These are phyloP conservation scores for Leptestheria dahalacensis DNA, from an alignment of 1,140 invertebrate species.

Conservation along the genomic window DNA sequence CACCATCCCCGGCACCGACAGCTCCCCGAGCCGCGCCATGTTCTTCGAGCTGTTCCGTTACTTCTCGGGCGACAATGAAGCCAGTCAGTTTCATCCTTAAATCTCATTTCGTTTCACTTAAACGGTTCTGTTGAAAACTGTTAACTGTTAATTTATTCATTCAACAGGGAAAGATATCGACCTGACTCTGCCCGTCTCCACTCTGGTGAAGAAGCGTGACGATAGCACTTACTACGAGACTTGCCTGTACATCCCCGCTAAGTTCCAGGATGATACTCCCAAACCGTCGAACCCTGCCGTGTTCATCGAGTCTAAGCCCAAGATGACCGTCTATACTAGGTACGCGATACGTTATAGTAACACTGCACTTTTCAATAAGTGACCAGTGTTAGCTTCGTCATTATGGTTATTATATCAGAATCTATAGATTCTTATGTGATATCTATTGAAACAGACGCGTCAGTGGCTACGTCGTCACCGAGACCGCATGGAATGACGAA, in stretches of 20 bases:
- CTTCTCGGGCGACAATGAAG: slow-evolving; percentile 20
- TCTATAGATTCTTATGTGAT: too few relatives aligned
- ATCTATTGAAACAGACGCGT: slow-evolving; percentile 9
- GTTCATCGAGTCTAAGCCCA: slow-evolving; percentile 25
- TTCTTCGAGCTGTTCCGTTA: slow-evolving; percentile 21
- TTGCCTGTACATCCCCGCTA: slow-evolving; percentile 27
- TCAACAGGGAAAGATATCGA: slow-evolving; percentile 17
- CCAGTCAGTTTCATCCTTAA: slow-evolving; percentile 12
- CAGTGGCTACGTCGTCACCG: slow-evolving; percentile 13
- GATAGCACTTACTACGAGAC: slow-evolving; percentile 26
- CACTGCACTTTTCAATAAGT: too few relatives aligned
- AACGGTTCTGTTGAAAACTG: too few relatives aligned
- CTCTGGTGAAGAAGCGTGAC: slow-evolving; percentile 19
- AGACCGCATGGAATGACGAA: slow-evolving; percentile 13
- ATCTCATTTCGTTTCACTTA: background rate
- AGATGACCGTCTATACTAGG: slow-evolving; percentile 23
- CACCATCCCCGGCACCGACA: slow-evolving; percentile 13
- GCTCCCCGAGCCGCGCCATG: slow-evolving; percentile 18
- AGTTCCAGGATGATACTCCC: slow-evolving; percentile 25
- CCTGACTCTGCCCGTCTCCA: slow-evolving; percentile 21
- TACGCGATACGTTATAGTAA: too few relatives aligned
- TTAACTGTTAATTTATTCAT: background rate
- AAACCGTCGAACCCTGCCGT: slow-evolving; percentile 24
- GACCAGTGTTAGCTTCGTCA: too few relatives aligned
- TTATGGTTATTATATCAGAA: too few relatives aligned